Percentiles rank a stretch among this genome's conserved stretches.
These are phyloP conservation scores for Holothuria leucospilota DNA, from an alignment of 53 echinoderm and acorn worm species.

Conservation along the genomic window DNA sequence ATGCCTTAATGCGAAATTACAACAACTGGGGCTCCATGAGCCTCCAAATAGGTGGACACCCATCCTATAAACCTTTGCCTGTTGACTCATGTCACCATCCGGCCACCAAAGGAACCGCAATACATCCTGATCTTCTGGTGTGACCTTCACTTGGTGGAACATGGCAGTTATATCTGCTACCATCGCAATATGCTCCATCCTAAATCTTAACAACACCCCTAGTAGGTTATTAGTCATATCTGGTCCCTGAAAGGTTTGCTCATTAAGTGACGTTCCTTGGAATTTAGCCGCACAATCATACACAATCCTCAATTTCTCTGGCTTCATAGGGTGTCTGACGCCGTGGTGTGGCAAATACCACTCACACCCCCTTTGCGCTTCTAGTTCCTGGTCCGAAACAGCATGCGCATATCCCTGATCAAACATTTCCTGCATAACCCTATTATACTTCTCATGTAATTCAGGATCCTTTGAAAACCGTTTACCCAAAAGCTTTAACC, in stretches of 20 bases:
- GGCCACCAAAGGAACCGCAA: too few species aligned
- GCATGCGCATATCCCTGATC: conserved; percentile 2
- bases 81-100: too few species aligned
- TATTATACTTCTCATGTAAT: conserved; percentile 7
- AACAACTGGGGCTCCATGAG: too few species aligned
- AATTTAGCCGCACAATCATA: conserved; percentile 17
- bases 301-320: conserved; percentile 37
- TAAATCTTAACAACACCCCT: conserved; percentile 29
- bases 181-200: conserved; percentile 17
- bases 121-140: too few species aligned
- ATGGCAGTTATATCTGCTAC: conserved; percentile 25
- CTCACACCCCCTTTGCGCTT: not conserved
- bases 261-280: conserved; percentile 5
- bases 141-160: not conserved
- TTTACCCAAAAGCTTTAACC: not conserved
- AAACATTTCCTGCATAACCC: conserved; percentile 23
- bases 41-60: too few species aligned
- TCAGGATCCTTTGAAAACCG: too few species aligned
- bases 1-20: too few species aligned
- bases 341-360: conserved; percentile 61
- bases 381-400: not conserved
- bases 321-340: conserved; percentile 38
- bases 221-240: conserved; percentile 34
- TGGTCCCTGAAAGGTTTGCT: conserved; percentile 3
- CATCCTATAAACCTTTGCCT: too few species aligned